Evolutionary conservation across 1,140 invertebrate genomes (phyloP), one percentile per base, ranked within the genome.

Genomic region (Phymastichus coffea): DNA sequence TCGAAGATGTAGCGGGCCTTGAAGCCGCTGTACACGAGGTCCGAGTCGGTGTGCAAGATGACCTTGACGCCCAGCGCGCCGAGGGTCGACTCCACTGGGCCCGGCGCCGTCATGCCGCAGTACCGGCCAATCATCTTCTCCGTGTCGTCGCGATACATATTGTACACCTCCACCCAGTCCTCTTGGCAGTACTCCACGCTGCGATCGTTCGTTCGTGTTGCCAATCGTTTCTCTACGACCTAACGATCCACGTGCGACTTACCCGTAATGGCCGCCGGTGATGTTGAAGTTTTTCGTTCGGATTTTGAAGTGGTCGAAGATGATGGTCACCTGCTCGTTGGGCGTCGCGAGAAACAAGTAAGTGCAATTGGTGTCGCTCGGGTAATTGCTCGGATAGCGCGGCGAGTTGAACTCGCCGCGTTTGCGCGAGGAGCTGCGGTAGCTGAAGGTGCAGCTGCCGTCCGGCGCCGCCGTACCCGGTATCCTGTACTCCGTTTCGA

Each of bases 391-490:
- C 67, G 95, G 95, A 85, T 97, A 94, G 38, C 95, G 86, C 10
- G 96, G 96, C 15, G 94, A 97, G 78, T 98, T 98, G 74, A 98
- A 94, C 66, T 93, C 90, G 15, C 95, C 95, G 47, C 85, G 84
- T 74, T 94, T 95, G 65, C 87, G 85, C 38, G 88, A 90, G 59
- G 86, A 87, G 76, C 93, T 96, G 54, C 87, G 84, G 80, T 97
- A 98, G 0, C 90, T 91, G 77, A 97, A 98, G 41, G 87, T 87
- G 76, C 96, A 98, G 60, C 85, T 88, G 58, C 93, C 92, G 70
- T 92, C 89, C 0, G 93, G 93, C 12, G 92, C 90, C 14, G 93
- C 90, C 0, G 94, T 97, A 28, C 95, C 95, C n/a, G 94, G 93
- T 69, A 98, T 92, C 56, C 89, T 91, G 75, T 95, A 95, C 78